These are phyloP conservation scores for Anagyrus pseudococci DNA, from an alignment of 2,888 invertebrate genomes.

Conservation along the genomic window DNA sequence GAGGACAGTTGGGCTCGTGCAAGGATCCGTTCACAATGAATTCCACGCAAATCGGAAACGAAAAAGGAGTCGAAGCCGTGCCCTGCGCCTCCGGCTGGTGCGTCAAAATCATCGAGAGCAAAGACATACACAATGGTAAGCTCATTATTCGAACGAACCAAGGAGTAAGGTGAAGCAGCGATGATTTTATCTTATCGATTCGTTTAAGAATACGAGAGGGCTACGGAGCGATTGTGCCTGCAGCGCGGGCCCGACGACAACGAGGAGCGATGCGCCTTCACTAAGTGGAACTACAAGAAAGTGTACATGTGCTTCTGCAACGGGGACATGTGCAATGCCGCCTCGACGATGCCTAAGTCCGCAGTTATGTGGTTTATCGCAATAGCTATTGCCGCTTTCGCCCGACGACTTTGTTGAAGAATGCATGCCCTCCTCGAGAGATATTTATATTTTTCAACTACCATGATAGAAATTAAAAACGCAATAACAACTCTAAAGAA, in stretches of 20 bases:
- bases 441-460: too few species aligned
- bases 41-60: conserved; percentile 74
- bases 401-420: too few species aligned
- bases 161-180: too few species aligned
- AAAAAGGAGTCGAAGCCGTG: conserved; percentile 76
- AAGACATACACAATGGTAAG: conserved; percentile 78
- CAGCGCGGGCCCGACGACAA: conserved; percentile 87
- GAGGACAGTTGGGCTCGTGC: conserved; percentile 87
- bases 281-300: conserved; percentile 80
- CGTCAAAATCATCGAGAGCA: conserved; percentile 85
- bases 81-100: conserved; percentile 94
- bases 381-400: too few species aligned
- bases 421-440: too few species aligned
- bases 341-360: conserved; percentile 39
- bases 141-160: background rate
- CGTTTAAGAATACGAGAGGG: conserved; percentile 78
- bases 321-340: conserved; percentile 84
- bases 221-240: conserved; percentile 86
- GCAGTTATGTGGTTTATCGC: conserved; percentile 7
- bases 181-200: background rate
- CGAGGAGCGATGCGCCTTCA: conserved; percentile 89
- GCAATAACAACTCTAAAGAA: too few species aligned
- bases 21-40: conserved; percentile 86
- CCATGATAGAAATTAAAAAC: too few species aligned
- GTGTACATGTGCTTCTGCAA: conserved; percentile 91